Evolutionary conservation across 2,797 vertebrate species (phyloP).

Genomic region (Tragopan temminckii): DNA sequence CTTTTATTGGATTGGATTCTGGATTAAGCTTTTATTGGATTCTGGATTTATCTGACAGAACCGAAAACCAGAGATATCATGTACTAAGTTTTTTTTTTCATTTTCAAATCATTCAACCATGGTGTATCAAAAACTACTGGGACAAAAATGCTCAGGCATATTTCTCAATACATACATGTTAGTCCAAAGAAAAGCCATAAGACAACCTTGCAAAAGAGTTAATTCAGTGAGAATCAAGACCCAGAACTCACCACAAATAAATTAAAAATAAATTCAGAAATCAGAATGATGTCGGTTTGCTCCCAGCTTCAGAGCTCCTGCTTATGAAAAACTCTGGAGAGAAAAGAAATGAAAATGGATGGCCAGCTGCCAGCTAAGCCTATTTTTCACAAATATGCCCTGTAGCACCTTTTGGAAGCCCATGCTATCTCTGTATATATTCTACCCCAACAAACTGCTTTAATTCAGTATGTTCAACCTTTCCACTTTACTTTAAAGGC

Average conservation of each 20-base stretch:
- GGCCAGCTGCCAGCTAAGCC: slow-evolving; percentile 23
- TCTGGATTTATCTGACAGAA: background rate
- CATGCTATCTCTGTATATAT: slow-evolving; percentile 15
- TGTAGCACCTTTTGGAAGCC: background rate
- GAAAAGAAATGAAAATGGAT: slow-evolving; percentile 24
- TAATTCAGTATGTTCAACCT: slow-evolving; percentile 2
- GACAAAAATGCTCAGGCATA: background rate
- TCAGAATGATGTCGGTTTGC: background rate
- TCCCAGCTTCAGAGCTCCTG: slow-evolving; percentile 20
- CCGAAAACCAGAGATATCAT: background rate
- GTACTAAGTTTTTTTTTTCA: background rate
- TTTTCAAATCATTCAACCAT: background rate
- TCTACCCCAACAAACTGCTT: background rate
- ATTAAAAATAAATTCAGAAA: slow-evolving; percentile 25
- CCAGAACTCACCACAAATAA: background rate
- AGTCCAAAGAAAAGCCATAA: background rate
- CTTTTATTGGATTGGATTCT: background rate
- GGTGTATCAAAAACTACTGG: background rate
- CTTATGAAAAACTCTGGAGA: slow-evolving; percentile 28
- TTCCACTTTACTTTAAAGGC: background rate
- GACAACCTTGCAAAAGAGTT: background rate
- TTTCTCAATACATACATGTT: background rate
- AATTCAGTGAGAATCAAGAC: background rate
- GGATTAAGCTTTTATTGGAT: background rate
- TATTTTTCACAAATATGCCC: slow-evolving; percentile 22